These are phyloP conservation scores for Bombus pyrosoma DNA, from an alignment of 1,140 invertebrate species.

Conservation along the genomic window DNA sequence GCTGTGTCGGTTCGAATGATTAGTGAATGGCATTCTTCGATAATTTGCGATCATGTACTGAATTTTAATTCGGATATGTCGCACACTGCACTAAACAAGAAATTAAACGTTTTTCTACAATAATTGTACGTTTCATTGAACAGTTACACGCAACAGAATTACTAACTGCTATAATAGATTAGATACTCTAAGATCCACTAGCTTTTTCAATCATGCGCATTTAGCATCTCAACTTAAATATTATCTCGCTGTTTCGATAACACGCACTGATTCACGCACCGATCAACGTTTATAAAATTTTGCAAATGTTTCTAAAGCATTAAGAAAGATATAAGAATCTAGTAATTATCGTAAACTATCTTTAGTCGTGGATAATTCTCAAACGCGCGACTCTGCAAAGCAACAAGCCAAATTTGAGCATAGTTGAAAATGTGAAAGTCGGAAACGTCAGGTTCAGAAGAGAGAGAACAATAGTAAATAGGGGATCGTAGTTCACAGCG, in stretches of 20 bases:
- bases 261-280: too few species aligned
- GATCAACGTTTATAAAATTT: too few species aligned
- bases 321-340: too few species aligned
- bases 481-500: conserved; percentile 71
- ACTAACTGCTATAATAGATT: background rate
- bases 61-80: background rate
- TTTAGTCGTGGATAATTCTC: too few species aligned
- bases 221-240: too few species aligned
- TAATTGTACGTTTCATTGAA: too few species aligned
- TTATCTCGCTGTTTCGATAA: too few species aligned
- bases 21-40: background rate
- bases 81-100: background rate
- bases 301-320: too few species aligned
- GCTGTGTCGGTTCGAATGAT: background rate
- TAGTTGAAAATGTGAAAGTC: background rate
- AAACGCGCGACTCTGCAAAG: background rate
- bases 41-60: background rate
- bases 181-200: too few species aligned
- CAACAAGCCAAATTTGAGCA: background rate
- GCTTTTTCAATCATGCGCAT: too few species aligned
- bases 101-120: background rate
- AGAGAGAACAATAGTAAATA: background rate
- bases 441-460: background rate
- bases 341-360: too few species aligned
- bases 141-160: background rate